Conservation (phyloP, 2,888 invertebrate species). For the Chloromyia formosa region DNA sequence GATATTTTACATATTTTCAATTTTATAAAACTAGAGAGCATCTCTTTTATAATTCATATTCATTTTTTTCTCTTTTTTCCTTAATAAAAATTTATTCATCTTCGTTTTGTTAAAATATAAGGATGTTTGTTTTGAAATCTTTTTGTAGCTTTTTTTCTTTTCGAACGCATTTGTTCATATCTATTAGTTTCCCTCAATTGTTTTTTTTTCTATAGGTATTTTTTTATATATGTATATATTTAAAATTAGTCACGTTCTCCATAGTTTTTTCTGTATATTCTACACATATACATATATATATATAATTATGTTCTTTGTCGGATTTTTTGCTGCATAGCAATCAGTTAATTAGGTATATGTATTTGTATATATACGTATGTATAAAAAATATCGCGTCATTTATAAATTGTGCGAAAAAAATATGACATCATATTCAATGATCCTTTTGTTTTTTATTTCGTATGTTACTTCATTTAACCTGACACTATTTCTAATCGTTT, state of each 20-base stretch:
- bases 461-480: slow-evolving; percentile 2
- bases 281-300: too few relatives aligned
- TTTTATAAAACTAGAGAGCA: slow-evolving; percentile 50
- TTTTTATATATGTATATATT: slow-evolving; percentile 48
- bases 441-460: slow-evolving; percentile 7
- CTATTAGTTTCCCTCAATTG: slow-evolving; percentile 47
- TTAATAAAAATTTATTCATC: slow-evolving; percentile 19
- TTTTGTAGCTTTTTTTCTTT: too few relatives aligned
- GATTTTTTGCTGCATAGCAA: slow-evolving; percentile 19
- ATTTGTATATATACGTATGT: slow-evolving; percentile 43
- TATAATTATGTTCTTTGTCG: slow-evolving; percentile 46
- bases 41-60: slow-evolving; percentile 45
- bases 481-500: slow-evolving; percentile 27
- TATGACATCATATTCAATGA: slow-evolving; percentile 18
- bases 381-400: slow-evolving; percentile 53
- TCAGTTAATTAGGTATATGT: slow-evolving; percentile 38
- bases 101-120: too few relatives aligned
- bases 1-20: slow-evolving; percentile 50
- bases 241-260: slow-evolving; percentile 40
- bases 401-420: slow-evolving; percentile 50
- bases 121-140: slow-evolving; percentile 36
- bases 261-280: slow-evolving; percentile 47
- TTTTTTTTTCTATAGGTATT: slow-evolving; percentile 45
- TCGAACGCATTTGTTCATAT: slow-evolving; percentile 51
- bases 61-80: slow-evolving; percentile 35